Evolutionary conservation across 1,140 invertebrate species (phyloP), one percentile per base, ranked within the genome.

Genomic region (Drosophila subpulchrella): DNA sequence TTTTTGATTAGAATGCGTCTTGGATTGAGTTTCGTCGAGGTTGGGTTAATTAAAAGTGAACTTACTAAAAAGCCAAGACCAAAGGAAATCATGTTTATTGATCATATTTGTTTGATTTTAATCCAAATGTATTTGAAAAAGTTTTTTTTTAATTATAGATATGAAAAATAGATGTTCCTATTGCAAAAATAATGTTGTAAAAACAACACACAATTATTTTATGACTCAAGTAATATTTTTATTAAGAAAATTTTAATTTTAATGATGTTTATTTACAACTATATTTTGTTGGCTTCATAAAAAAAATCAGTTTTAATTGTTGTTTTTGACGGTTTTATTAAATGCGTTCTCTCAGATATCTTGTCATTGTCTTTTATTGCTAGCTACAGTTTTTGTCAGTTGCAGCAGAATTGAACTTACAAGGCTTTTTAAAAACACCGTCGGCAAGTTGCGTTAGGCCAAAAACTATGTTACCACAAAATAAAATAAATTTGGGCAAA

Each of bases 31-130:
- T 41, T 38, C 10, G 10, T 42, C 34, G 65, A 30, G 61, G 53
- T 60, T 39, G 78, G 76, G 58, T 82, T 86, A 86, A 86, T 84
- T 89, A 89, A 84, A 88, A 77, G 24, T 59, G 30, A 11, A 15
- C 34, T 15, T 15, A 44, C 4, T 4, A 11, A 34, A 27, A 44
- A 30, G 12, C 4, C 8, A 54, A 53, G 27, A 5, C 4, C 2
- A 15, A 6, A 0, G 4, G 6, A 44, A 68, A 36, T 42, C 7
- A 34, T 10, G 1, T 6, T 54, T n/a, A 2, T n/a, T n/a, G n/a
- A n/a, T n/a, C n/a, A n/a, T n/a, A n/a, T n/a, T n/a, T n/a, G n/a
- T n/a, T n/a, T n/a, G n/a, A n/a, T n/a, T n/a, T n/a, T n/a, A n/a
- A n/a, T n/a, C n/a, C n/a, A n/a, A n/a, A 15, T 24, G 10, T 1